These are phyloP conservation scores for Bedellia somnulentella DNA, from an alignment of 2,888 invertebrate species.

Conservation along the genomic window DNA sequence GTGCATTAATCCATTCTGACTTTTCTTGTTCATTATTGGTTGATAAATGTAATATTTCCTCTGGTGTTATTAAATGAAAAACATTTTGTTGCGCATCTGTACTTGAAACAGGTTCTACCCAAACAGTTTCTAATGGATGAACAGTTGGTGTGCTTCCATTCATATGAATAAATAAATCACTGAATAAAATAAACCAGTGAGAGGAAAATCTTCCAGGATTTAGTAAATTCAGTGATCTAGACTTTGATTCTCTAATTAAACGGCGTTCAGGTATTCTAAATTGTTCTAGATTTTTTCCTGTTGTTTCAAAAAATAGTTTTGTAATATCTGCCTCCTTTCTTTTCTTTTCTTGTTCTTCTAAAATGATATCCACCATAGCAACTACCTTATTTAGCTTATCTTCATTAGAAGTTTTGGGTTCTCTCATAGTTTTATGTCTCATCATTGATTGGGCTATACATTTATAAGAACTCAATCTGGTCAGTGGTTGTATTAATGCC, in stretches of 20 bases:
- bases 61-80: slow-evolving; percentile 74
- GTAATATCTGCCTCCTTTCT: slow-evolving; percentile 70
- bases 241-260: slow-evolving; percentile 76
- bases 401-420: slow-evolving; percentile 47
- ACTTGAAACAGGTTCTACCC: slow-evolving; percentile 77
- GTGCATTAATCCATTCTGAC: slow-evolving; percentile 76
- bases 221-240: slow-evolving; percentile 67
- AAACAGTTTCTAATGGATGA: slow-evolving; percentile 73
- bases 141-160: slow-evolving; percentile 66
- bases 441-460: slow-evolving; percentile 61
- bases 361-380: slow-evolving; percentile 64
- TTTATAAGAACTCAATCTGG: slow-evolving; percentile 64
- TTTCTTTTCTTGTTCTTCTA: slow-evolving; percentile 64
- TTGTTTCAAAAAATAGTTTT: slow-evolving; percentile 73
- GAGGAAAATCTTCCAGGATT: slow-evolving; percentile 75
- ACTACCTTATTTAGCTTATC: slow-evolving; percentile 59
- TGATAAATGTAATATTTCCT: slow-evolving; percentile 70
- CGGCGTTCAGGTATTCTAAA: slow-evolving; percentile 68
- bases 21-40: slow-evolving; percentile 71
- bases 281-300: slow-evolving; percentile 65
- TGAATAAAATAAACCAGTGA: slow-evolving; percentile 80
- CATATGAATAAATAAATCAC: slow-evolving; percentile 78
- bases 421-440: slow-evolving; percentile 42
- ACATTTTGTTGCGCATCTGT: slow-evolving; percentile 65
- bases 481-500: slow-evolving; percentile 65